Base-by-base conservation (phyloP, 2,888 invertebrate species). In the Penaeus monodon region DNA sequence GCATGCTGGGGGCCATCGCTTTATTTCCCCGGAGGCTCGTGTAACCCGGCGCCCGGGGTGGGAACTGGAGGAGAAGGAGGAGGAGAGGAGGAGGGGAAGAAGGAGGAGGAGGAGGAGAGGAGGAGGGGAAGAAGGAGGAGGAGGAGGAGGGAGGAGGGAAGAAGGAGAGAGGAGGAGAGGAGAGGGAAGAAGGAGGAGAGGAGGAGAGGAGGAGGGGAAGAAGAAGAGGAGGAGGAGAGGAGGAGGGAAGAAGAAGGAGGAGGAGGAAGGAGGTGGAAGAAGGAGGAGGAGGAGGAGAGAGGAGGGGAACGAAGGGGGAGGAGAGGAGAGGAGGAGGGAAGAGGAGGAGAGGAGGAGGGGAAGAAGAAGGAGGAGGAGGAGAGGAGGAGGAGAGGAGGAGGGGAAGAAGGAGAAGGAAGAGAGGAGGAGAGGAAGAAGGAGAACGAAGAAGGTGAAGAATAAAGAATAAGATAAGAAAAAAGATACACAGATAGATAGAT, bases 1-100 rank as follows among this genome's bases (percentile, higher is more conserved):
- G 27, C 20, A 24, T 27, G 22, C 27, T 44, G 78, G 78, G n/a
- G 27, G n/a, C 78, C 78, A 78, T 78, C 78, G 44, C 78, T 38
- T 44, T 78, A 78, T 78, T 78, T 78, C 78, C 78, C 78, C 49
- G 8, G 78, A 29, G 78, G 78, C 22, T 63, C 78, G 78, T 78
- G 78, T 29, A 49, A n/a, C 57, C 22, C 33, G 27, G 49, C 24
- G n/a, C 49, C 78, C 29, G 10, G 27, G 22, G 33, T 29, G 22
- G 29, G 33, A 22, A 22, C 73, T 73, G 22, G 38, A 29, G 38
- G 29, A 29, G 29, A 24, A 22, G 73, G 73, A 22, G 29, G 22
- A 27, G 38, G 73, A n/a, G 29, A 38, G 29, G 33, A 7, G 29
- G 29, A 29, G 29, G 4, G 33, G 14, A 29, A 27, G n/a, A 29